Evolutionary conservation across 2,797 vertebrate genomes (phyloP).

Genomic region (Muscicapa striata): DNA sequence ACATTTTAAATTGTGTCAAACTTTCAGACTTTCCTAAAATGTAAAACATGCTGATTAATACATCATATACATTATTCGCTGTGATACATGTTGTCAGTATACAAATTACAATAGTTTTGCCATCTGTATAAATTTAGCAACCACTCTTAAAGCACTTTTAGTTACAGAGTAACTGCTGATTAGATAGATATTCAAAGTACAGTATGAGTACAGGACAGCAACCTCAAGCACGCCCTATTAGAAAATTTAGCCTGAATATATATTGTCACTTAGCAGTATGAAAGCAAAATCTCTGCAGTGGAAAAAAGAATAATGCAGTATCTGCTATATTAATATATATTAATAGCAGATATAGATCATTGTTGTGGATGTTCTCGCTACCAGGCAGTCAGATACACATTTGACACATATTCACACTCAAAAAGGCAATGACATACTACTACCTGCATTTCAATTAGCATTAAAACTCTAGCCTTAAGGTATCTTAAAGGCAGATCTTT

Average conservation of each 20-base stretch:
- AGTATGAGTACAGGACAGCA: background rate
- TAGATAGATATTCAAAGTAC: background rate
- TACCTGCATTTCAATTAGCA: constrained; percentile 26
- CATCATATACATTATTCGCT: background rate
- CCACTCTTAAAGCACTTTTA: background rate
- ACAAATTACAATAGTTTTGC: constrained; percentile 6
- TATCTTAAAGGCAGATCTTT: constrained; percentile 12
- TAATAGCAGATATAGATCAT: background rate
- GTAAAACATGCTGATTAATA: background rate
- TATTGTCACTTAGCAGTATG: background rate
- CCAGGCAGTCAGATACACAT: background rate
- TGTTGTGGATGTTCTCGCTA: background rate
- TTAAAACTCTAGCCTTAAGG: background rate
- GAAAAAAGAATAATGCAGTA: background rate
- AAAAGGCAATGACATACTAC: background rate
- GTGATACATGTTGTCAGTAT: background rate
- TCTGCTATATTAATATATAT: constrained; percentile 23
- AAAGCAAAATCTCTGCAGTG: background rate
- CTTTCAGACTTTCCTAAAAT: background rate
- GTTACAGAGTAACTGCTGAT: background rate
- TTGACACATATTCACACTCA: background rate
- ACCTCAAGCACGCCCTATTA: background rate
- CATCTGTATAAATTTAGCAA: constrained; percentile 22
- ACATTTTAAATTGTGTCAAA: background rate
- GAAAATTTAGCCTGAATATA: background rate